A percentile compares a stretch with the other conserved stretches of the same genome.
Evolutionary conservation across 2,888 invertebrate species (phyloP).

Genomic region (Crossocerus cetratus): DNA sequence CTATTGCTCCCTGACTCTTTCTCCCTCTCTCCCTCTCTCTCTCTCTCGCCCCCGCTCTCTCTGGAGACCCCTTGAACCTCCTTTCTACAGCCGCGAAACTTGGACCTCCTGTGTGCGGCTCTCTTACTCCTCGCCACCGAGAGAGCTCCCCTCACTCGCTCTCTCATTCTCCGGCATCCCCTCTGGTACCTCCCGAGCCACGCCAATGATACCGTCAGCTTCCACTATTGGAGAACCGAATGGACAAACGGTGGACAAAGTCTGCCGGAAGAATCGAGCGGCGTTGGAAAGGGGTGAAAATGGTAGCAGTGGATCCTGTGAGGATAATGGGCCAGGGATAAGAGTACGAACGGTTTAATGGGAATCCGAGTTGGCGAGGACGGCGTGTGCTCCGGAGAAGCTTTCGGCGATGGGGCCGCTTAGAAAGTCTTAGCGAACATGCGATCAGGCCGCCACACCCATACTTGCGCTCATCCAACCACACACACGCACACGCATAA

Average conservation of each 20-base stretch:
- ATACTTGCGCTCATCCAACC: background rate
- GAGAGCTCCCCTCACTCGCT: no score
- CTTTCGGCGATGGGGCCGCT: no score
- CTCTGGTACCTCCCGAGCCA: slow-evolving; percentile 12
- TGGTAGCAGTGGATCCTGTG: slow-evolving; percentile 1
- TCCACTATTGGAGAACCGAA: slow-evolving; percentile 52
- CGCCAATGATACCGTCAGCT: slow-evolving; percentile 52
- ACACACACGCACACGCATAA: background rate
- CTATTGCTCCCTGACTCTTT: background rate
- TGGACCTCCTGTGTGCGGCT: no score
- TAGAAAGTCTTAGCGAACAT: no score
- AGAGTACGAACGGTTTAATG: slow-evolving; percentile 41
- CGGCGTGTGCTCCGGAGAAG: background rate
- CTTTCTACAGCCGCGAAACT: slow-evolving; percentile 10
- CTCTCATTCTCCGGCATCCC: no score
- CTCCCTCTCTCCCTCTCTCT: background rate
- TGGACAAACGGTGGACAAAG: slow-evolving; percentile 51
- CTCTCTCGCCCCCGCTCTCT: background rate
- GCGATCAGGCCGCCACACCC: slow-evolving; percentile 1
- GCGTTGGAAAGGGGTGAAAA: slow-evolving; percentile 12
- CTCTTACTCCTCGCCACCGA: background rate
- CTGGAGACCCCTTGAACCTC: background rate
- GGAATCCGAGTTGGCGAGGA: slow-evolving; percentile 28
- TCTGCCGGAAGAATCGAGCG: slow-evolving; percentile 9
- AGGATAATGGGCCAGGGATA: no score